Base-by-base conservation (phyloP, 2,797 vertebrate genomes). In the Sebastes vulpes region DNA sequence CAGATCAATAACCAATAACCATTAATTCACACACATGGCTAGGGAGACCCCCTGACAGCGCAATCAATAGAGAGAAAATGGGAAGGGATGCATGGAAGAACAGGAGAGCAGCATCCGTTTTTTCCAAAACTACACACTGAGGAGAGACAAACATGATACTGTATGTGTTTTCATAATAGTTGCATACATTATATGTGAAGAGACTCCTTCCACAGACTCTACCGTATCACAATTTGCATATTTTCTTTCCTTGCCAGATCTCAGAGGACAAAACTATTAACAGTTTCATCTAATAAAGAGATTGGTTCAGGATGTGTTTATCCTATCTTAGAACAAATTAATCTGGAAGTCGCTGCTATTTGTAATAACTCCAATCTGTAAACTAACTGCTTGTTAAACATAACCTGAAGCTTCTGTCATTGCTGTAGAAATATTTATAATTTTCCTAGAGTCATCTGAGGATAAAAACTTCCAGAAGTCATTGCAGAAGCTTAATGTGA, bases 1-100 rank as follows among this genome's bases (percentile, higher is more conserved):
- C 42, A 71, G 61, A 84, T 84, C 77, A 53, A 81, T 89, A 78
- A 61, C 78, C 74, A 69, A 80, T 75, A 74, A 69, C 53, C 69
- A 75, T 72, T 75, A 20, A 84, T 80, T 65, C 56, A 52, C 72
- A 82, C 53, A 71, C 77, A 61, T 68, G 18, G 57, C 9, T 4
- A 16, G 57, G 20, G 59, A 58, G 46, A 74, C 10, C 38, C 26
- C 14, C 58, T 70, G 76, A 78, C 66, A 50, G 46, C 2, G 9
- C 1, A 42, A 80, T 89, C 82, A 63, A 78, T 82, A 69, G 18
- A 60, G 11, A 48, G 74, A 73, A 77, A 72, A 75, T 75, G 6
- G 56, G 26, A 78, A 54, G 14, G 60, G 26, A 52, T 3, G 32
- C 66, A 28, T 35, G 52, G 53, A 38, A 63, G 72, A 79, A 25